A percentile compares a stretch with the other conserved stretches of the same genome.
Conservation (phyloP, 2,888 invertebrate species). For the Andrena bicolor region DNA sequence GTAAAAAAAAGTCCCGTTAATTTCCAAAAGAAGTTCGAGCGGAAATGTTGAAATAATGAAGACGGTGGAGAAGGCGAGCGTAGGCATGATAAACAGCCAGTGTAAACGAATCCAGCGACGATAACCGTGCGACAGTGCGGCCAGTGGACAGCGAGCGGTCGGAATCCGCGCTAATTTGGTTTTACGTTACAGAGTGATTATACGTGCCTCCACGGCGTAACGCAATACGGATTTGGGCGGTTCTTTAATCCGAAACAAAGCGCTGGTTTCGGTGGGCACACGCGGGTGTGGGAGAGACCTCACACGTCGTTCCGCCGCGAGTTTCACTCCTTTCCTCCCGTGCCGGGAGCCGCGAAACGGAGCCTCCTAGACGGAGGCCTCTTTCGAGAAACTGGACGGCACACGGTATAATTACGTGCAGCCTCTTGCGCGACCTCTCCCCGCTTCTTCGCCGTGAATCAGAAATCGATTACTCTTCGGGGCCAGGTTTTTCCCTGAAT, state of each 20-base stretch:
- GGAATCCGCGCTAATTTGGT: constrained; percentile 76
- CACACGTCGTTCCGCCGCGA: constrained; percentile 72
- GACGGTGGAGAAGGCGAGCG: constrained; percentile 26
- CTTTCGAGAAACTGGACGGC: constrained; percentile 49
- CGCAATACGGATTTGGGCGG: constrained; percentile 76
- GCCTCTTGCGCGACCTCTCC: constrained; percentile 50
- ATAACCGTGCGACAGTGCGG: constrained; percentile 57
- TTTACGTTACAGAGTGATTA: constrained; percentile 80
- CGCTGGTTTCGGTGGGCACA: constrained; percentile 60
- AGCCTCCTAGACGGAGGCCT: constrained; percentile 47
- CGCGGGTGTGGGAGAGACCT: constrained; percentile 70
- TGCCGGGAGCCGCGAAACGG: constrained; percentile 46
- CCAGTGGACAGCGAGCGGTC: constrained; percentile 45
- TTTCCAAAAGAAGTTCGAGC: constrained; percentile 44
- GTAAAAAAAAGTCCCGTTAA: not conserved
- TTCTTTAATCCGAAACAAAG: constrained; percentile 79
- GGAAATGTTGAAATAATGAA: constrained; percentile 59
- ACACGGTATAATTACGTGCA: constrained; percentile 62
- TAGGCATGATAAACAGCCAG: constrained; percentile 43
- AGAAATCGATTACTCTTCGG: constrained; percentile 53
- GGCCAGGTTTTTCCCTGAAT: constrained; percentile 46
- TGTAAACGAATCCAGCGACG: constrained; percentile 48
- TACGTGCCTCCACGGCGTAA: constrained; percentile 71
- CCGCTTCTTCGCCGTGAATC: constrained; percentile 39
- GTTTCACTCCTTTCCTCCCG: constrained; percentile 57